Base-by-base conservation (phyloP, 2,888 invertebrate species). In the Drosophila koepferae region DNA sequence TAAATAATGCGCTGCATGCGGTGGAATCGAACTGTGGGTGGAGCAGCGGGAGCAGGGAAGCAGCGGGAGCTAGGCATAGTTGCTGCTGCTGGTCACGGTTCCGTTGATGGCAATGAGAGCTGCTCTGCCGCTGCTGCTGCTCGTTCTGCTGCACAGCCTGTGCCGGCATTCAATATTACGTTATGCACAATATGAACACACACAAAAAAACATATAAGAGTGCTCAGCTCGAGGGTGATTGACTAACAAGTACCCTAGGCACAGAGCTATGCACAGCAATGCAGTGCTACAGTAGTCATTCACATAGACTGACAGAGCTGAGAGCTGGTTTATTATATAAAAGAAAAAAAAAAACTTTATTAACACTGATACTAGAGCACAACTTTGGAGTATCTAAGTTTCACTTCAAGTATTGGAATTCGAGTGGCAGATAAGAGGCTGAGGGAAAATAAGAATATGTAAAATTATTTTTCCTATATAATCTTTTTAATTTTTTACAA, bases 1-100 rank as follows among this genome's bases (percentile, higher is more conserved):
- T 86, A 86, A 88, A 86, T 86, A 86, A 86, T 88, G 81, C 79
- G 75, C 71, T 68, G 58, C 34, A 44, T 74, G 74, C 56, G 28
- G 41, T 48, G 65, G 40, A 9, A 41, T 28, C 7, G 63, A 44
- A 10, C n/a, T n/a, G 54, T 16, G 43, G 48, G 54, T 5, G 41
- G 23, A 14, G 49, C 8, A 0, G 31, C n/a, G 44, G 40, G 16
- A 7, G 16, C 18, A 4, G 41, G 9, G 20, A n/a, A 12, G 41
- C 7, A 1, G 40, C 44, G 23, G 16, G 28, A n/a, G n/a, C 20
- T 67, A 53, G 54, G 41, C 34, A 34, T 51, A 51, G 41, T 28
- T 44, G 55, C 20, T 4, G 49, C 28, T 3, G 10, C 62, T 68
- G 59, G 58, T 48, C 53, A 69, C 49, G 60, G 60, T 14, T 68